Evolutionary conservation across 2,888 invertebrate species (phyloP).

Genomic region (Phengaris arion): DNA sequence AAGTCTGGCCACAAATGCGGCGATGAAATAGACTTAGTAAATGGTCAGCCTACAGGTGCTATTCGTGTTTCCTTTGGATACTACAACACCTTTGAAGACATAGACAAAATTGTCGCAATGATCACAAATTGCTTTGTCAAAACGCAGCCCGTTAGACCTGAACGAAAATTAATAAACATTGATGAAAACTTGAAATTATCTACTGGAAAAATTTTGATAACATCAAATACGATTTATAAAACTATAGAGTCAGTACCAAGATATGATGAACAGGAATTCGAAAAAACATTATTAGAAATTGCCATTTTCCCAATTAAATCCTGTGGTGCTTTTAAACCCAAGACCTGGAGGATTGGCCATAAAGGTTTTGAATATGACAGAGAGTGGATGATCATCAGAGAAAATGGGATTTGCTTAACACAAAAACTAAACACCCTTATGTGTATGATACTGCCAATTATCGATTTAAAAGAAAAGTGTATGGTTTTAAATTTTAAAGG

Average conservation of each 20-base stretch:
- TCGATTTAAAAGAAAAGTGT: constrained; percentile 79
- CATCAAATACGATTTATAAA: neutral
- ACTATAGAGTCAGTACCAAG: constrained; percentile 37
- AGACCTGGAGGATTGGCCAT: constrained; percentile 84
- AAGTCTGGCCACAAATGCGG: constrained; percentile 95
- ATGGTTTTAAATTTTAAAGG: constrained; percentile 82
- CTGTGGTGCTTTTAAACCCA: constrained; percentile 87
- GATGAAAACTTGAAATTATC: constrained; percentile 34
- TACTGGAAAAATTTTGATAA: constrained; percentile 29
- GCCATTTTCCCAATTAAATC: constrained; percentile 94
- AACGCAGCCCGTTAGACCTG: constrained; percentile 49
- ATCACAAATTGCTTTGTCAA: constrained; percentile 86
- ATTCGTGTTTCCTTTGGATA: constrained; percentile 95
- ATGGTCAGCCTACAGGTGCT: constrained; percentile 94
- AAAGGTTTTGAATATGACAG: constrained; percentile 93
- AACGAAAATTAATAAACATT: constrained; percentile 49
- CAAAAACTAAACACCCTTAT: constrained; percentile 91
- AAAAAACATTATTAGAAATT: constrained; percentile 55
- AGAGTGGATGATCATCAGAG: constrained; percentile 94
- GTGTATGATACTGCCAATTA: constrained; percentile 86
- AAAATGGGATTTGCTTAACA: constrained; percentile 89
- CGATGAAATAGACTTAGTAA: constrained; percentile 90
- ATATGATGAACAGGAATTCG: constrained; percentile 40
- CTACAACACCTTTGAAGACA: constrained; percentile 88
- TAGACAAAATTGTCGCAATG: constrained; percentile 85